These are phyloP conservation scores for Platyrinchus mystaceus DNA, from an alignment of 2,797 vertebrate species.

Conservation along the genomic window DNA sequence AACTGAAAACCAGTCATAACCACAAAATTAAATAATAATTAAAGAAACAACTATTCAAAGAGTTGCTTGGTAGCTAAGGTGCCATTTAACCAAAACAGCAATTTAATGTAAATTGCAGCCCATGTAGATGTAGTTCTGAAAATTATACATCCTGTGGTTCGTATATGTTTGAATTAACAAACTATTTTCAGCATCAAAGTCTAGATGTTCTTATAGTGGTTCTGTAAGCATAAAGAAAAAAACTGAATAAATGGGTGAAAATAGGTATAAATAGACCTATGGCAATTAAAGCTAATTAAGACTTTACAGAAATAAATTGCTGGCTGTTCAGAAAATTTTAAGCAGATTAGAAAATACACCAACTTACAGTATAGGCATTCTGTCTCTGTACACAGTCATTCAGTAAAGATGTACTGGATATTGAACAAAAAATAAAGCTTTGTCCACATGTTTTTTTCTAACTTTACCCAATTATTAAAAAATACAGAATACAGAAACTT, in stretches of 20 bases:
- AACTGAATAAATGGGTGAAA: conserved; percentile 18
- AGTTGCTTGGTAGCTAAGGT: conserved; percentile 84
- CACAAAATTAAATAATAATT: conserved; percentile 92
- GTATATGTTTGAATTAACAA: conserved; percentile 76
- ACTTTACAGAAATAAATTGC: neutral
- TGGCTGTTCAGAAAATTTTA: conserved; percentile 11
- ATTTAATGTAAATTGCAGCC: conserved; percentile 87
- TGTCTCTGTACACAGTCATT: neutral
- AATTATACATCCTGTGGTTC: conserved; percentile 78
- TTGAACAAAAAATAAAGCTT: neutral
- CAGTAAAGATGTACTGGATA: neutral
- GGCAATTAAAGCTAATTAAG: conserved; percentile 29
- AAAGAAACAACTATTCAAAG: conserved; percentile 89
- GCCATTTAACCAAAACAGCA: conserved; percentile 84
- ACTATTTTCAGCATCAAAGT: conserved; percentile 53
- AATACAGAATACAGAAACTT: neutral
- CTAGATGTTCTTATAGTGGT: conserved; percentile 12
- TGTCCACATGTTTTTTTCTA: neutral
- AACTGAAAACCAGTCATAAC: conserved; percentile 89
- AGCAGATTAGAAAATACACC: neutral
- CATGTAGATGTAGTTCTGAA: conserved; percentile 77
- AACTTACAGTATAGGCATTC: neutral
- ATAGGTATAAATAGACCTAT: conserved; percentile 34
- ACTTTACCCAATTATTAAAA: neutral
- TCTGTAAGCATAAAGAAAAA: conserved; percentile 59